Base-by-base conservation (phyloP, 2,888 invertebrate species). In the Rugalucina vietnamica region DNA sequence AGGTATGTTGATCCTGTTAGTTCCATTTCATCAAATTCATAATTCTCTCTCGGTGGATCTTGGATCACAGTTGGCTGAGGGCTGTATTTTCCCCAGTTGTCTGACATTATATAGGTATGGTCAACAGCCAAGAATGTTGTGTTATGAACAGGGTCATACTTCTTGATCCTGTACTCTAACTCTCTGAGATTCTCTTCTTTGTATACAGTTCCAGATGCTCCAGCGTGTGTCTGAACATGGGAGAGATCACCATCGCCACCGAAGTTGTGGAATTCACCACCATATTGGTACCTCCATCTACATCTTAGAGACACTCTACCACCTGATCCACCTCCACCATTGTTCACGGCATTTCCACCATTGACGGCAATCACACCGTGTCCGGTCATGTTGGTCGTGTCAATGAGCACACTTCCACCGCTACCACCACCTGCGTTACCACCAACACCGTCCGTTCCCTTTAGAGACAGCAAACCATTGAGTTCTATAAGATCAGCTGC, bases 151-250 rank as follows among this genome's bases (percentile, higher is more conserved):
- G 89, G 86, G 76, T 92, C 91, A 82, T 91, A 92, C 54, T 92
- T 92, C 84, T 90, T 91, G 18, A 81, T 37, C 5, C 92, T 74
- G 82, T 92, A 92, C 49, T 91, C 90, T 36, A 92, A 72, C 43
- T 89, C 89, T 54, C 92, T 81, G 1, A 89, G 79, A 49, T 91
- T 92, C 54, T 92, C 91, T 72, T 91, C 90, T n/a, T 86, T 82
- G 82, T 90, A 92, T 12, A 91, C 91, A 0, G 92, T 92, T 12
- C 92, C 92, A 12, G 92, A 90, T 3, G 92, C 92, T n/a, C 91
- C 92, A 39, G 90, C 84, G 71, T 90, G 89, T 1, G 85, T 78
- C 18, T 80, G 69, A 0, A 21, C 69, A 43, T 88, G 70, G n/a
- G 54, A 10, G 10, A 76, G 65, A 21, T 79, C 83, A 10, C 91